Evolutionary conservation across 2,888 invertebrate genomes (phyloP).

Genomic region (Zootermopsis nevadensis): DNA sequence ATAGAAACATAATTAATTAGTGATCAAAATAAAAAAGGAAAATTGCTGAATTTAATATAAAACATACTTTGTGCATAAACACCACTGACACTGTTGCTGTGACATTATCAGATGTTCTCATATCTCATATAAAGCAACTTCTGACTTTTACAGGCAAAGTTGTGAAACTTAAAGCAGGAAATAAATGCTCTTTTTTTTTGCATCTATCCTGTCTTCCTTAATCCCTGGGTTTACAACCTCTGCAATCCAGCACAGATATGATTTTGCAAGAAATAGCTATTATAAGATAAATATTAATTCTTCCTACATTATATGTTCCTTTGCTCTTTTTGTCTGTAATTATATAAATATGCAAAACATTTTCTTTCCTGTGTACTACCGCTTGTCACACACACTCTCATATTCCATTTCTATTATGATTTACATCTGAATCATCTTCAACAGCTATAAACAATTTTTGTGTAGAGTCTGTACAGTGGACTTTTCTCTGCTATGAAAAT

Average conservation of each 20-base stretch:
- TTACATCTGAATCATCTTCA: background rate
- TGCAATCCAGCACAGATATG: background rate
- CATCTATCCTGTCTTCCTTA: background rate
- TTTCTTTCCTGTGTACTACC: background rate
- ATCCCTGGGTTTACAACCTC: background rate
- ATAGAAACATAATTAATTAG: background rate
- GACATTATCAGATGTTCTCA: background rate
- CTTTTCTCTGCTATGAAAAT: no score
- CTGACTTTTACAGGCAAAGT: background rate
- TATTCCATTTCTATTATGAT: background rate
- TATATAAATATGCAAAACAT: background rate
- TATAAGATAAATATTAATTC: no score
- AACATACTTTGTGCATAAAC: background rate
- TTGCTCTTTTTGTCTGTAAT: background rate
- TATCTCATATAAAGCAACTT: background rate
- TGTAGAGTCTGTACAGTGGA: no score
- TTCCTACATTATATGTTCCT: background rate
- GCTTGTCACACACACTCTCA: background rate
- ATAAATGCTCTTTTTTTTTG: slow-evolving; percentile 10
- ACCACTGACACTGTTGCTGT: background rate
- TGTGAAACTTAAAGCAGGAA: slow-evolving; percentile 8
- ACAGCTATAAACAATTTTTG: background rate
- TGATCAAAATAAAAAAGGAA: background rate
- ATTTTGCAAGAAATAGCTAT: background rate
- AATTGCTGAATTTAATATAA: background rate